Evolutionary conservation across 2,797 vertebrate genomes (phyloP), one percentile per base, ranked within the genome.

Genomic region (Sus cebifrons): DNA sequence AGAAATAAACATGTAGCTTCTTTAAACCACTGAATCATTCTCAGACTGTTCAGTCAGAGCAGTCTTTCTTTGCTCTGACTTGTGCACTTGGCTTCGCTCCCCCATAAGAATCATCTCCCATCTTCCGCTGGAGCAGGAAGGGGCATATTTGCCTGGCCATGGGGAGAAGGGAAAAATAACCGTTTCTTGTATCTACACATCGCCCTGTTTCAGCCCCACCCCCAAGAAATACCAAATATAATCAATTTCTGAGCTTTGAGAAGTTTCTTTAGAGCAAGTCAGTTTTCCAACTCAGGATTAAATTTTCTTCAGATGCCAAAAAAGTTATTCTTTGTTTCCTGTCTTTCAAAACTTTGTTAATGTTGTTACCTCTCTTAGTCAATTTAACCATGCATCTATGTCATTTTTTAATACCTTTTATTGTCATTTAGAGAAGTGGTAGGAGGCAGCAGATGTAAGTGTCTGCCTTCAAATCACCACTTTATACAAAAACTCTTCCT

Each of bases 401-500:
- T 79, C 25, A 68, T 49, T 60, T n/a, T 74, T 32, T 12, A 40
- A 67, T 71, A 23, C 11, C 21, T 14, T 75, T 86, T 27, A 20
- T 52, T 68, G 49, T 68, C 49, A 60, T 21, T 84, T 58, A 85
- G 77, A 91, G n/a, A 95, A n/a, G 21, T 40, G 5, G 36, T 27
- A 8, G 25, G 70, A 62, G 52, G 17, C 36, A 67, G 13, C n/a
- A 67, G 62, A 64, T 8, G 21, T 79, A 91, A 92, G 60, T 32
- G 36, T 36, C n/a, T 84, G 4, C 70, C 18, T 94, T 84, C 32
- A 89, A 56, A 70, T 95, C 36, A 67, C 71, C 44, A 68, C 68
- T 68, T 95, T 62, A 70, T 86, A 89, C 21, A 92, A 20, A 89
- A 89, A 7, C 20, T 52, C 54, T 56, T 73, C 49, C 44, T 16